These are phyloP conservation scores for Apomyelois bistriatella DNA, from an alignment of 2,888 invertebrate genomes.

Conservation along the genomic window DNA sequence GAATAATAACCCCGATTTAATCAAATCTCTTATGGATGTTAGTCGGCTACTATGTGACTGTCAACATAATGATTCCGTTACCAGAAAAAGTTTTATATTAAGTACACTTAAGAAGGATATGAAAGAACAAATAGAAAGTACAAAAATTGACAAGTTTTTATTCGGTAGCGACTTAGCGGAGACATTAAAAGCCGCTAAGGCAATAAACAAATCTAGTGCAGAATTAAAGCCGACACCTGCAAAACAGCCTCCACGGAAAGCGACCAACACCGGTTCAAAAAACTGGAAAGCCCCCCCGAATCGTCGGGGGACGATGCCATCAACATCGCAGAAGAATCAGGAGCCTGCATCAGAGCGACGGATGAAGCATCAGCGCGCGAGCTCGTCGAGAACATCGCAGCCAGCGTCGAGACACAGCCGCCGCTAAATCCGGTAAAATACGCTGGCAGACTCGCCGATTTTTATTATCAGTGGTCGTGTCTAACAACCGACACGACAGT, in stretches of 20 bases:
- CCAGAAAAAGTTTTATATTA: background rate
- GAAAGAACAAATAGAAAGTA: background rate
- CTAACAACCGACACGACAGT: background rate
- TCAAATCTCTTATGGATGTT: too few relatives aligned
- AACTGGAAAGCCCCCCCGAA: background rate
- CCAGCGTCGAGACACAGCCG: background rate
- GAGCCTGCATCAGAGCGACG: background rate
- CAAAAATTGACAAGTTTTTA: background rate
- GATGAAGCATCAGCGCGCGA: background rate
- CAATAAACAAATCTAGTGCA: slow-evolving; percentile 10
- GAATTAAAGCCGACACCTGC: too few relatives aligned
- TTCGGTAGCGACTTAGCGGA: background rate
- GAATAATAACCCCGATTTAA: too few relatives aligned
- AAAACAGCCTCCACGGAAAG: background rate
- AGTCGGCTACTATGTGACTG: too few relatives aligned
- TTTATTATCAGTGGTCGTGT: background rate
- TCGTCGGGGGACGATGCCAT: background rate
- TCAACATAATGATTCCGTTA: slow-evolving; percentile 25
- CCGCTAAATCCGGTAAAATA: background rate
- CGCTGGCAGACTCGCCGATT: background rate
- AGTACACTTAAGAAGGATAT: background rate
- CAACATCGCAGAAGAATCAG: background rate
- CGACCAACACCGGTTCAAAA: background rate
- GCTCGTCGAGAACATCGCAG: background rate
- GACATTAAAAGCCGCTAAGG: background rate